Evolutionary conservation across 2,113 vertebrate species (phyloP).

Genomic region (Cryptotis parvus): DNA sequence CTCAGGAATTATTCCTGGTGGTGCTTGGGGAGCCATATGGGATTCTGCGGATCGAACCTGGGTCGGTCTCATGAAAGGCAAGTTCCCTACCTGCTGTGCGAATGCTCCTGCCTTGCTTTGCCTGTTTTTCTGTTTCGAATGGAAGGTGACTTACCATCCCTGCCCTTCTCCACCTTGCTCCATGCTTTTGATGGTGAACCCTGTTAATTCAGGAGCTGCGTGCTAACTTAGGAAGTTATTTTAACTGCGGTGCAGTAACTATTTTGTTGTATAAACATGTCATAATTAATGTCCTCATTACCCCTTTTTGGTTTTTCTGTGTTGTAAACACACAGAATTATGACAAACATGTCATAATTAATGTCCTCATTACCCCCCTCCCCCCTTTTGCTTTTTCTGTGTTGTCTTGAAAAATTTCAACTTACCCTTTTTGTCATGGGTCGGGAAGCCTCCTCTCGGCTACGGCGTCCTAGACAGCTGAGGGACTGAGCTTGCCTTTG

Average conservation of each 20-base stretch:
- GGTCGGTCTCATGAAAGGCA: too few species aligned
- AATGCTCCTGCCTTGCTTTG: too few species aligned
- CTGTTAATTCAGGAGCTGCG: neutral
- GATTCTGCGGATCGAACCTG: too few species aligned
- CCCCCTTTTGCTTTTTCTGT: neutral
- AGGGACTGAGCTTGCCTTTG: neutral
- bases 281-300: neutral
- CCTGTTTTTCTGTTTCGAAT: neutral
- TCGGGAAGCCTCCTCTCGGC: neutral
- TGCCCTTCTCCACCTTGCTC: neutral
- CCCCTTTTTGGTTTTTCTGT: neutral
- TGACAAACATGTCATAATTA: neutral
- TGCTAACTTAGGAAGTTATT: conserved; percentile 7
- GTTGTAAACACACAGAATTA: conserved; percentile 28
- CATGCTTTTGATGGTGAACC: neutral
- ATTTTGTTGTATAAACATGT: neutral
- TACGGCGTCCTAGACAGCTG: neutral
- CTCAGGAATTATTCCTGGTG: too few species aligned
- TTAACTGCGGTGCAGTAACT: neutral
- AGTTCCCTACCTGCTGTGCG: too few species aligned
- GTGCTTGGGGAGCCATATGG: too few species aligned
- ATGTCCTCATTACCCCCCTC: neutral
- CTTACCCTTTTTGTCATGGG: neutral
- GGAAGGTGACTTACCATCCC: neutral
- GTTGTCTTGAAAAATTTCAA: neutral